phyloP scores from a whole-genome alignment of 2,797 vertebrate species.

The Typhlichthys subterraneus region DNA sequence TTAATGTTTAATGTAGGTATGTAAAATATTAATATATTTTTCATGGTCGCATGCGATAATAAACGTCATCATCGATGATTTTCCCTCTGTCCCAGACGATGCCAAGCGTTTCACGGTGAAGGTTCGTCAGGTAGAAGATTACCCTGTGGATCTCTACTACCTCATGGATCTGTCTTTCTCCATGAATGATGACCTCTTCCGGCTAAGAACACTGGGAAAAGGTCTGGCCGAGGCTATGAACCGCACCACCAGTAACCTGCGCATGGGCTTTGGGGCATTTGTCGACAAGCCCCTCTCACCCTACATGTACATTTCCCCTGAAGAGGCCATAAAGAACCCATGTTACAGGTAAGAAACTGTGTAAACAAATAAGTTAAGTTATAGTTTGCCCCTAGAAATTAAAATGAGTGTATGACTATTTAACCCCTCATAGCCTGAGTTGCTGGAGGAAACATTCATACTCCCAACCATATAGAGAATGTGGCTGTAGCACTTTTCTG shows the following conservation, averaged over 20 bases:
- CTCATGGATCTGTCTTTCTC: conserved; percentile 97
- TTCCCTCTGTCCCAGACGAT: conserved; percentile 79
- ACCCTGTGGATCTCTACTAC: conserved; percentile 97
- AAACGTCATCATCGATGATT: not conserved
- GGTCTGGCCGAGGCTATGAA: conserved; percentile 89
- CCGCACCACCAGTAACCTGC: conserved; percentile 92
- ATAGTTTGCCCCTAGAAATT: too few relatives aligned
- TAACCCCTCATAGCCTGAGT: too few relatives aligned
- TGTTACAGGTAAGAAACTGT: conserved; percentile 83
- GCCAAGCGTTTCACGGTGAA: conserved; percentile 86
- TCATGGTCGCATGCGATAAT: not conserved
- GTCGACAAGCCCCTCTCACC: conserved; percentile 96
- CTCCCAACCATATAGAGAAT: too few relatives aligned
- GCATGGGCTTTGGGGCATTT: conserved; percentile 95
- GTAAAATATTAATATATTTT: too few relatives aligned
- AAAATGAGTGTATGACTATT: too few relatives aligned
- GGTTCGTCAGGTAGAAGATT: conserved; percentile 97
- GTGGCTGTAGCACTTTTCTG: too few relatives aligned
- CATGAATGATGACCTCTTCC: conserved; percentile 83
- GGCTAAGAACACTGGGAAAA: conserved; percentile 86
- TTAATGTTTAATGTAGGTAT: too few relatives aligned
- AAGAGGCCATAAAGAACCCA: conserved; percentile 86
- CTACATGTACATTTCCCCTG: conserved; percentile 93
- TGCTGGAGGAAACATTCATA: too few relatives aligned
- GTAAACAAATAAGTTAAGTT: not conserved